Percentiles rank a stretch among this genome's conserved stretches.
These are phyloP conservation scores for Chlorospingus flavigularis DNA, from an alignment of 2,797 vertebrate genomes.

Conservation along the genomic window DNA sequence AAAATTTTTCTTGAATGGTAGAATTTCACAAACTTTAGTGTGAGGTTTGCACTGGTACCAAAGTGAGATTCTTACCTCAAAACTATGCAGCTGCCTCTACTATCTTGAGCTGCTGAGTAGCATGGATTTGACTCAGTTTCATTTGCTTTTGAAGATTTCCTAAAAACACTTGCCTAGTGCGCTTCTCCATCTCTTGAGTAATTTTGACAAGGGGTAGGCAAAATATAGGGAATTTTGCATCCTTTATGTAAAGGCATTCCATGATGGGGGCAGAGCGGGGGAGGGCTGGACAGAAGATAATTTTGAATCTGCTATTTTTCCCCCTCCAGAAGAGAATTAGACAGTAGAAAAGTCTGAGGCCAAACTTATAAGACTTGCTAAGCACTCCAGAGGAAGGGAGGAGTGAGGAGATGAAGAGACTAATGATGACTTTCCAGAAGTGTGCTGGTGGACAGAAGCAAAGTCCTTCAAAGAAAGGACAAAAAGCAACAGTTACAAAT, in stretches of 20 bases:
- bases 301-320: not conserved
- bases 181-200: not conserved
- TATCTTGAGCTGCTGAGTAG: not conserved
- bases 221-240: not conserved
- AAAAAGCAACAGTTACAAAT: not conserved
- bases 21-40: not conserved
- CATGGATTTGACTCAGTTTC: not conserved
- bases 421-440: not conserved
- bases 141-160: not conserved
- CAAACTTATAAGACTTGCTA: not conserved
- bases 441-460: not conserved
- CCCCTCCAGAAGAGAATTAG: not conserved
- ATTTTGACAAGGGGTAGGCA: not conserved
- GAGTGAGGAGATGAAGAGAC: not conserved
- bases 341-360: not conserved
- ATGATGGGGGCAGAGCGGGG: fast-evolving
- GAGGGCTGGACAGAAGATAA: not conserved
- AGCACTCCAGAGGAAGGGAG: not conserved
- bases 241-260: not conserved
- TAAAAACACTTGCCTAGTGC: not conserved
- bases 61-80: not conserved
- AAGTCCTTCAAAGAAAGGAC: not conserved
- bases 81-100: not conserved
- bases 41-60: not conserved
- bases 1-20: not conserved